Evolutionary conservation across 2,113 vertebrate species (phyloP).

Genomic region (Gila orcuttii): DNA sequence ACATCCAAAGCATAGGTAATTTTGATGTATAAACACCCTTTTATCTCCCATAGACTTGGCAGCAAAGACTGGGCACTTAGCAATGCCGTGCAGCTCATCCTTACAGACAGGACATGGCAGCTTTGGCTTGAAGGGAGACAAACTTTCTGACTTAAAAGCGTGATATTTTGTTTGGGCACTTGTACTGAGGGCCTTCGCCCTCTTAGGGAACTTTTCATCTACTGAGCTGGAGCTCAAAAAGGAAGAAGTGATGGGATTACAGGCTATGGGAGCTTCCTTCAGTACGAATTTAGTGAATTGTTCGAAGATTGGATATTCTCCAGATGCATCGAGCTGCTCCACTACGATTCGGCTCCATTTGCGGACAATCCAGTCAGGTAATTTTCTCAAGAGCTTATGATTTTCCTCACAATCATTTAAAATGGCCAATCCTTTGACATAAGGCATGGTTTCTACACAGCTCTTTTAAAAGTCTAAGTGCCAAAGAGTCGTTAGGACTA

Average conservation of each 20-base stretch:
- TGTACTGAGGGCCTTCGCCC: neutral
- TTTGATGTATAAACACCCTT: neutral
- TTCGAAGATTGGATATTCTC: neutral
- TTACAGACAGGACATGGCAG: neutral
- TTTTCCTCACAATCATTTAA: too few species aligned
- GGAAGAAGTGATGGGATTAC: neutral
- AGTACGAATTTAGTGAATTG: neutral
- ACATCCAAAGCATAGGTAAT: neutral
- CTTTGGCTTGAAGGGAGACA: too few species aligned
- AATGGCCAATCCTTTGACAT: too few species aligned
- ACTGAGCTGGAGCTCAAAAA: neutral
- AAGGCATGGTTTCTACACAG: too few species aligned
- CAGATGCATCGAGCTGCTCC: neutral
- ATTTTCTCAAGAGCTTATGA: too few species aligned
- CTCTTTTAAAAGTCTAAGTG: too few species aligned
- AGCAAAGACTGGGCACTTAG: neutral
- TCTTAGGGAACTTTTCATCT: neutral
- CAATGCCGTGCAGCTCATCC: neutral
- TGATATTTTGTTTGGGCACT: neutral
- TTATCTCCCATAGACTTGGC: neutral
- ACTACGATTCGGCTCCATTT: neutral
- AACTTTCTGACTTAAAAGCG: neutral
- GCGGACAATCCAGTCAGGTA: too few species aligned
- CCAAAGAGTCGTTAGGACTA: too few species aligned
- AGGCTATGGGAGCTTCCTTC: neutral